These are phyloP conservation scores for Hoplias malabaricus DNA, from an alignment of 2,113 vertebrate species.

Conservation along the genomic window DNA sequence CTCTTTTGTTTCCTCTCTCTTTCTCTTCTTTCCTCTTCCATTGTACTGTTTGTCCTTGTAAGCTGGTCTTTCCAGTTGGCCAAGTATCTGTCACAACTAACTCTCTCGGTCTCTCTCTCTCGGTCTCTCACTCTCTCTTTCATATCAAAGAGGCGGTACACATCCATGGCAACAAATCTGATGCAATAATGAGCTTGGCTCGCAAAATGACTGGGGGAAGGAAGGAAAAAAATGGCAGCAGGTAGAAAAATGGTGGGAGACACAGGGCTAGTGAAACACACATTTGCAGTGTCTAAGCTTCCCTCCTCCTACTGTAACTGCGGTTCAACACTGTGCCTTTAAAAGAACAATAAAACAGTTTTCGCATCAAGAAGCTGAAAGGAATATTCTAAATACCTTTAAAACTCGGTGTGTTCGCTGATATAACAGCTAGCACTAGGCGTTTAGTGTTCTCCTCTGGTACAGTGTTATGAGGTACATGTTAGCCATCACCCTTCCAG, in stretches of 20 bases:
- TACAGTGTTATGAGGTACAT: too few relatives aligned
- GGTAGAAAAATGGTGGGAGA: background rate
- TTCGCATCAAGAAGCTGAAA: too few relatives aligned
- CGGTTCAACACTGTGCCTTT: background rate
- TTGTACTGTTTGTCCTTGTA: constrained; percentile 19
- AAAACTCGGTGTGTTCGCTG: too few relatives aligned
- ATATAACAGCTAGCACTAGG: too few relatives aligned
- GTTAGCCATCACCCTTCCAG: too few relatives aligned
- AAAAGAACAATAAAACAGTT: too few relatives aligned
- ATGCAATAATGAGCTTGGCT: constrained; percentile 23
- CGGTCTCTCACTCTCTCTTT: background rate
- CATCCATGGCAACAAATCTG: constrained; percentile 23
- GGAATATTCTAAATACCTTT: too few relatives aligned
- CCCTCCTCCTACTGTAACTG: background rate
- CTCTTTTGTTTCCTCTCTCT: background rate
- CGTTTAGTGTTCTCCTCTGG: too few relatives aligned
- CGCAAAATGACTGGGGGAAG: constrained; percentile 2
- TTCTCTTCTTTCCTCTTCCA: background rate
- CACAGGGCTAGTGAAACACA: background rate
- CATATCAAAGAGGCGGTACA: background rate
- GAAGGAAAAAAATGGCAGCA: background rate
- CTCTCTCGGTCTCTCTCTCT: background rate
- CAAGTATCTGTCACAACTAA: background rate
- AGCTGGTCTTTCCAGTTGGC: constrained; percentile 32
- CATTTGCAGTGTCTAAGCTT: too few relatives aligned